Percentiles rank a stretch among this genome's conserved stretches.
Evolutionary conservation across 2,888 invertebrate species (phyloP).

Genomic region (Girardia tigrina): DNA sequence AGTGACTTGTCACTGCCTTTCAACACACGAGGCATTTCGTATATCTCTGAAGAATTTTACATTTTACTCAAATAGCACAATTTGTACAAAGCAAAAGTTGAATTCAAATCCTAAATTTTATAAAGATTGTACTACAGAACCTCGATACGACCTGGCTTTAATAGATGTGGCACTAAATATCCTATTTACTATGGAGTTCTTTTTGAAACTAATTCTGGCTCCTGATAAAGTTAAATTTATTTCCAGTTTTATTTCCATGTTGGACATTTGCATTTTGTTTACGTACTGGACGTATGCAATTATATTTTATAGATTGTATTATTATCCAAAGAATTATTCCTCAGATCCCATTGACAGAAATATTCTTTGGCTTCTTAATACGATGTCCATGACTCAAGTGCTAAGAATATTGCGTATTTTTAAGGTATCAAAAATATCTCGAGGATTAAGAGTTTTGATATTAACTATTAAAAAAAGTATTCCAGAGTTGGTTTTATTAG

Average conservation of each 20-base stretch:
- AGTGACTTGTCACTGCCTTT: slow-evolving; percentile 38
- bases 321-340: slow-evolving; percentile 28
- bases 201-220: slow-evolving; percentile 38
- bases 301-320: slow-evolving; percentile 37
- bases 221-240: slow-evolving; percentile 37
- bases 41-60: slow-evolving; percentile 19
- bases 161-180: slow-evolving; percentile 43
- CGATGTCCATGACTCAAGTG: slow-evolving; percentile 36
- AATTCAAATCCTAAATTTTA: slow-evolving; percentile 31
- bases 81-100: slow-evolving; percentile 32
- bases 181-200: slow-evolving; percentile 45
- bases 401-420: slow-evolving; percentile 36
- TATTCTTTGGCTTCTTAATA: slow-evolving; percentile 33
- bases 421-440: slow-evolving; percentile 39
- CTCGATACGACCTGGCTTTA: slow-evolving; percentile 39
- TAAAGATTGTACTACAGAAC: slow-evolving; percentile 37
- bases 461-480: slow-evolving; percentile 46
- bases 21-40: slow-evolving; percentile 35
- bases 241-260: slow-evolving; percentile 32
- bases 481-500: slow-evolving; percentile 46
- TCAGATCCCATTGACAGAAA: background rate
- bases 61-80: slow-evolving; percentile 10
- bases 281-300: slow-evolving; percentile 37
- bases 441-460: slow-evolving; percentile 45
- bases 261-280: slow-evolving; percentile 35